phyloP scores from a whole-genome alignment of 2,797 vertebrate genomes.

The Premnoplex brunnescens region DNA sequence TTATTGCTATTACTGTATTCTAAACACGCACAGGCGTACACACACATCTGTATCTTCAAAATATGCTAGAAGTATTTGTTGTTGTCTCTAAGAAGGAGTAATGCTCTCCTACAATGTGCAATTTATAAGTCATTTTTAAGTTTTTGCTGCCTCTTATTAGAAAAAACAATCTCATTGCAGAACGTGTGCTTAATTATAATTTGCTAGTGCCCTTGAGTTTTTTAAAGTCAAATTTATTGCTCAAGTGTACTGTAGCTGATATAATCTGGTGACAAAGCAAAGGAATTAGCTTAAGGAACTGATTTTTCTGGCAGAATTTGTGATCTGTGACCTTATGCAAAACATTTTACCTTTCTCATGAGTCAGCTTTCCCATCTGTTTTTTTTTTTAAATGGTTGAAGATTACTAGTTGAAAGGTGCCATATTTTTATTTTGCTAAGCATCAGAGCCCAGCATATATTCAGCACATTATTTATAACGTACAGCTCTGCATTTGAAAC shows the following conservation, averaged over 20 bases:
- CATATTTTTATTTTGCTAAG: constrained; percentile 9
- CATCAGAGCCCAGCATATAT: not conserved
- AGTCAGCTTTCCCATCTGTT: constrained; percentile 28
- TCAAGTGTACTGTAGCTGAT: not conserved
- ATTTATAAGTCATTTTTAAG: not conserved
- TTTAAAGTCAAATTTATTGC: constrained; percentile 47
- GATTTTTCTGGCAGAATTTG: constrained; percentile 18
- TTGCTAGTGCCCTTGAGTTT: constrained; percentile 41
- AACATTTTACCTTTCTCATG: constrained; percentile 20
- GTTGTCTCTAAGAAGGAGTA: constrained; percentile 29
- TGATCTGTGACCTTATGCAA: not conserved
- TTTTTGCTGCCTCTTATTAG: constrained; percentile 48
- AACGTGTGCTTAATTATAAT: constrained; percentile 49
- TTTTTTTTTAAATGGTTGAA: not conserved
- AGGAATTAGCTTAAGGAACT: constrained; percentile 30
- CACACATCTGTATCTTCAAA: constrained; percentile 38
- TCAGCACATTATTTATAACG: not conserved
- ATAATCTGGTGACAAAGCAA: constrained; percentile 30
- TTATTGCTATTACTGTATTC: constrained; percentile 46
- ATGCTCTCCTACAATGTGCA: not conserved
- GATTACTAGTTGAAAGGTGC: not conserved
- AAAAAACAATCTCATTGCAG: constrained; percentile 22
- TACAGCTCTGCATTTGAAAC: not conserved
- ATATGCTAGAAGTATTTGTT: constrained; percentile 40
- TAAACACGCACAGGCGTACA: not conserved